A percentile compares a stretch with the other conserved stretches of the same genome.
Evolutionary conservation across 2,888 invertebrate genomes (phyloP).

Genomic region (Sminthurinus aureus): DNA sequence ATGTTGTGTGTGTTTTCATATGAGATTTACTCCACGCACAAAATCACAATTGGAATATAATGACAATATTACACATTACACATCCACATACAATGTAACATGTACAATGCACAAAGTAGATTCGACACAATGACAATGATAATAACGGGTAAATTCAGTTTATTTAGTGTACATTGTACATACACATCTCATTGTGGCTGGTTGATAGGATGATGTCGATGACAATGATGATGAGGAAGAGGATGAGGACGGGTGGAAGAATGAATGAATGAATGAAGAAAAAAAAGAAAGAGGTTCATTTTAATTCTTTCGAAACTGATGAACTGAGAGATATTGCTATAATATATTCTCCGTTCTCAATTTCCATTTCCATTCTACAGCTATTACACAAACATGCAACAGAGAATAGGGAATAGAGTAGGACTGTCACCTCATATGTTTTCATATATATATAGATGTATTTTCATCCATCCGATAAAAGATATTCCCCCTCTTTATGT

Average conservation of each 20-base stretch:
- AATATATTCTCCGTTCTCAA: too few relatives aligned
- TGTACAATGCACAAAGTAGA: too few relatives aligned
- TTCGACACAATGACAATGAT: not conserved
- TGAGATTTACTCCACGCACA: not conserved
- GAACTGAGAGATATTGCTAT: conserved; percentile 19
- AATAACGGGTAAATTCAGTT: conserved; percentile 12
- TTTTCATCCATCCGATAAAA: too few relatives aligned
- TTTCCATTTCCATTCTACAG: too few relatives aligned
- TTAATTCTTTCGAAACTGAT: conserved; percentile 34
- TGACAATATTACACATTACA: not conserved
- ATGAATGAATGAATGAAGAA: too few relatives aligned
- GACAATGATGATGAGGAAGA: conserved; percentile 23
- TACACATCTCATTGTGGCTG: not conserved
- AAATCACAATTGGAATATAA: not conserved
- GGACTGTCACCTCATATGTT: too few relatives aligned
- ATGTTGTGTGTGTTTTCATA: not conserved
- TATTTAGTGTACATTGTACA: not conserved
- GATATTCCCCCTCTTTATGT: too few relatives aligned
- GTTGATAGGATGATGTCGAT: not conserved
- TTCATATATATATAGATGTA: too few relatives aligned
- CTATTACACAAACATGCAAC: too few relatives aligned
- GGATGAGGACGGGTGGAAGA: not conserved
- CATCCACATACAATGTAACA: too few relatives aligned
- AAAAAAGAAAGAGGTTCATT: not conserved
- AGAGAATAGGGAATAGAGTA: too few relatives aligned